Evolutionary conservation across 2,888 invertebrate species (phyloP).

Genomic region (Platycnemis pennipes): DNA sequence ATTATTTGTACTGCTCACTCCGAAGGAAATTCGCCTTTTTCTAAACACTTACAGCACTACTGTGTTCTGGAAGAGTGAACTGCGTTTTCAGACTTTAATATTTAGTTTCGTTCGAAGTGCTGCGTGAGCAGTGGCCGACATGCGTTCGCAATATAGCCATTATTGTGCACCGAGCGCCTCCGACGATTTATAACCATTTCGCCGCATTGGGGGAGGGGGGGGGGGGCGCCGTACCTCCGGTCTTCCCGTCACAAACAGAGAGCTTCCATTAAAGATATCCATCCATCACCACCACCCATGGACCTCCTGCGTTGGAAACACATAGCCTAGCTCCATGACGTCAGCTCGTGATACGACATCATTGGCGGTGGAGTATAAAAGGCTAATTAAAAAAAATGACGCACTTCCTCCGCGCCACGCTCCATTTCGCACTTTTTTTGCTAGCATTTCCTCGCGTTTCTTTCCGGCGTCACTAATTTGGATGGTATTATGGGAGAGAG

Average conservation of each 20-base stretch:
- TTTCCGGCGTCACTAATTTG: not conserved
- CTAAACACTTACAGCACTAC: no score
- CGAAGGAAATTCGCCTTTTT: no score
- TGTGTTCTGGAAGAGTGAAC: no score
- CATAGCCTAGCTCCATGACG: not conserved
- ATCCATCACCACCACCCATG: not conserved
- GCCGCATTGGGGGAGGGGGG: not conserved
- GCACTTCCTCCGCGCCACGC: not conserved
- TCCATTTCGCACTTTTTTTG: not conserved
- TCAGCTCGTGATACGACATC: constrained; percentile 4
- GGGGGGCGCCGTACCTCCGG: not conserved
- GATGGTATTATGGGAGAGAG: not conserved
- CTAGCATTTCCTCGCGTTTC: not conserved
- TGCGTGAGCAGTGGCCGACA: no score
- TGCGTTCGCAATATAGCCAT: not conserved
- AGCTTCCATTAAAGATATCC: not conserved
- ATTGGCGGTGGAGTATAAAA: not conserved
- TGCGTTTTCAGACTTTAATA: no score
- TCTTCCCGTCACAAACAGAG: not conserved
- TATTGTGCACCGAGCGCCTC: not conserved
- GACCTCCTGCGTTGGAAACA: not conserved
- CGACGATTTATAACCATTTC: not conserved
- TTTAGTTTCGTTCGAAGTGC: no score
- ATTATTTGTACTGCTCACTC: no score
- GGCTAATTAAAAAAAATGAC: constrained; percentile 6